Evolutionary conservation across 2,113 vertebrate species (phyloP).

Genomic region (Mugil cephalus): DNA sequence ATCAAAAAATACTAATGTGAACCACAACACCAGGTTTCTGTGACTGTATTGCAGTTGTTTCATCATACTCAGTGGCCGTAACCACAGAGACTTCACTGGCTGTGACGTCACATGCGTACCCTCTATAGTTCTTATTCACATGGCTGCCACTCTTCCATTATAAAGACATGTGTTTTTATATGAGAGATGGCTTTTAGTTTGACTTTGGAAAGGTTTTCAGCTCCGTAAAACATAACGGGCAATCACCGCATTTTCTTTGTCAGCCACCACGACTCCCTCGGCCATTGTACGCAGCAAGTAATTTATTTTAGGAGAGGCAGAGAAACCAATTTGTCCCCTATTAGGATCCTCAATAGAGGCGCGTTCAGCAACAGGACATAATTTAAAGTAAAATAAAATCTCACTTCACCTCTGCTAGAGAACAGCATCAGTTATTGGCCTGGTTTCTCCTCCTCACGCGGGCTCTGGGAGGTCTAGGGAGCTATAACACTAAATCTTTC

Average conservation of each 20-base stretch:
- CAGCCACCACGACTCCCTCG: neutral
- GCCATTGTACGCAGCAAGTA: slow-evolving; percentile 1
- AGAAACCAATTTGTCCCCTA: slow-evolving; percentile 1
- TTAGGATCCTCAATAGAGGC: neutral
- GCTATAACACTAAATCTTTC: too few relatives aligned
- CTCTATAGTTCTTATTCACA: too few relatives aligned
- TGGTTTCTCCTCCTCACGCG: too few relatives aligned
- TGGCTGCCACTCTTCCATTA: neutral
- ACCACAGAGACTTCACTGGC: too few relatives aligned
- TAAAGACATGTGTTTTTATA: too few relatives aligned
- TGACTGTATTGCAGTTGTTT: too few relatives aligned
- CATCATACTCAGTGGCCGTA: too few relatives aligned
- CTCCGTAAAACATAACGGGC: neutral
- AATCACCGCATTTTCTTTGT: slow-evolving; percentile 23
- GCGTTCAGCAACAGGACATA: neutral
- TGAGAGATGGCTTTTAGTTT: too few relatives aligned
- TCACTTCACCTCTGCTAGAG: neutral
- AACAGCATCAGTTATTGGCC: neutral
- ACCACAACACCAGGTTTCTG: too few relatives aligned
- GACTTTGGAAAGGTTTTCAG: slow-evolving; percentile 8
- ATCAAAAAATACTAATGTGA: too few relatives aligned
- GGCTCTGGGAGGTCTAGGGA: too few relatives aligned
- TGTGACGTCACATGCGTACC: too few relatives aligned
- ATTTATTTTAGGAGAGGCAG: slow-evolving; percentile 16
- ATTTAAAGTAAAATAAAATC: neutral